A percentile compares a stretch with the other conserved stretches of the same genome.
Conservation (phyloP, 2,797 vertebrate species). For the Avahi laniger region DNA sequence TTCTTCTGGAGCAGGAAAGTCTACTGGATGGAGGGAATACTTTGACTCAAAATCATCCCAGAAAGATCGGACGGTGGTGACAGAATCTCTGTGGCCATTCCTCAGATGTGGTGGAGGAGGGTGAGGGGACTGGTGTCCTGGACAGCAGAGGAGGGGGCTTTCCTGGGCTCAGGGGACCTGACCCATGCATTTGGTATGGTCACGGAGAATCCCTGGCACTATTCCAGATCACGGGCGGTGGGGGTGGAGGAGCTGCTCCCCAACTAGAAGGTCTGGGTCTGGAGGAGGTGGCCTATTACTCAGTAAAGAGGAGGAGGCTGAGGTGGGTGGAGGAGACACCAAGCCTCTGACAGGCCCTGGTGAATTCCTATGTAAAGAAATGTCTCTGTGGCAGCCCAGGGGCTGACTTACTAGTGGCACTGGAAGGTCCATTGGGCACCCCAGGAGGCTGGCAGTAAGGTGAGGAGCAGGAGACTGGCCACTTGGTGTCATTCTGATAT, state of each 20-base stretch:
- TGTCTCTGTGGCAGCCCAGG: conserved; percentile 95
- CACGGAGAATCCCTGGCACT: conserved; percentile 93
- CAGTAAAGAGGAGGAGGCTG: conserved; percentile 88
- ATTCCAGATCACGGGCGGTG: conserved; percentile 87
- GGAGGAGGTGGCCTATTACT: conserved; percentile 91
- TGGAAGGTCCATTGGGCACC: conserved; percentile 90
- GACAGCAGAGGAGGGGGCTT: conserved; percentile 89
- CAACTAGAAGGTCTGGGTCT: conserved; percentile 92
- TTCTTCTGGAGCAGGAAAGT: conserved; percentile 96
- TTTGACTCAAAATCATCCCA: conserved; percentile 98
- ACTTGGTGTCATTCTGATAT: conserved; percentile 79
- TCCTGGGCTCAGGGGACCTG: conserved; percentile 85
- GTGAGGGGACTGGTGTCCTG: conserved; percentile 90
- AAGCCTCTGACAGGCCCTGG: conserved; percentile 83
- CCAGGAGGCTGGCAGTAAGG: conserved; percentile 91
- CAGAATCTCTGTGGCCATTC: conserved; percentile 91
- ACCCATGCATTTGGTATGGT: conserved; percentile 89
- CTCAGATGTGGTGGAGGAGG: conserved; percentile 93
- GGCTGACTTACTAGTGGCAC: conserved; percentile 85
- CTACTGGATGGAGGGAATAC: conserved; percentile 95
- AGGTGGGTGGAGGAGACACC: conserved; percentile 86
- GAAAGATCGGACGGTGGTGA: conserved; percentile 88
- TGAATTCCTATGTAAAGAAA: conserved; percentile 93
- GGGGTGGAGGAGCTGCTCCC: conserved; percentile 91
- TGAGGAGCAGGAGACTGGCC: conserved; percentile 88